Percentiles rank a stretch among this genome's conserved stretches.
These are phyloP conservation scores for Callyntrura sp. DNA, from an alignment of 2,888 invertebrate species.

Conservation along the genomic window DNA sequence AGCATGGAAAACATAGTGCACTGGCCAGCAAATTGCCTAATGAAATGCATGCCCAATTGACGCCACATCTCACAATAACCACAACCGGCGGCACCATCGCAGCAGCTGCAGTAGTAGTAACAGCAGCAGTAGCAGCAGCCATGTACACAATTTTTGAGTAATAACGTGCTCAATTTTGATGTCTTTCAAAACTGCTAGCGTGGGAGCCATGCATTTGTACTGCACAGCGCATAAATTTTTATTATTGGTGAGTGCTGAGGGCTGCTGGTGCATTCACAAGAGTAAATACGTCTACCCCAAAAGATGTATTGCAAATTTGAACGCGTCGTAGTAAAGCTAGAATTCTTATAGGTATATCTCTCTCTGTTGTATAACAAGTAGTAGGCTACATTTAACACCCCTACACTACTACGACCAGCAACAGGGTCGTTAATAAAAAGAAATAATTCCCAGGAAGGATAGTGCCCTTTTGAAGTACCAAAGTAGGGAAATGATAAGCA, in stretches of 20 bases:
- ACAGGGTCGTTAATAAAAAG: slow-evolving; percentile 33
- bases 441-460: slow-evolving; percentile 72
- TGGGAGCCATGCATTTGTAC: slow-evolving; percentile 62
- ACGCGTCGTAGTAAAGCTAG: no score
- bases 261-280: background rate
- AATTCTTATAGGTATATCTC: no score
- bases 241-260: slow-evolving; percentile 25
- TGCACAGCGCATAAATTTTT: background rate
- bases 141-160: slow-evolving; percentile 14
- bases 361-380: no score
- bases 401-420: background rate
- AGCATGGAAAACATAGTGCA: slow-evolving; percentile 76
- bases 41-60: slow-evolving; percentile 72
- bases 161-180: slow-evolving; percentile 20
- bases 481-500: slow-evolving; percentile 5
- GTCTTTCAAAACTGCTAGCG: slow-evolving; percentile 66
- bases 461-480: slow-evolving; percentile 60
- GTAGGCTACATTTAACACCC: background rate
- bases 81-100: background rate
- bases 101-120: no score
- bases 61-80: slow-evolving; percentile 58
- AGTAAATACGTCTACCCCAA: no score
- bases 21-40: slow-evolving; percentile 74
- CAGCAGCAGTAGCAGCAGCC: slow-evolving; percentile 43
- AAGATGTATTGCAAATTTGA: no score